Percentiles rank a stretch among this genome's conserved stretches.
These are phyloP conservation scores for Conomelus anceps DNA, from an alignment of 2,888 invertebrate genomes.

Conservation along the genomic window DNA sequence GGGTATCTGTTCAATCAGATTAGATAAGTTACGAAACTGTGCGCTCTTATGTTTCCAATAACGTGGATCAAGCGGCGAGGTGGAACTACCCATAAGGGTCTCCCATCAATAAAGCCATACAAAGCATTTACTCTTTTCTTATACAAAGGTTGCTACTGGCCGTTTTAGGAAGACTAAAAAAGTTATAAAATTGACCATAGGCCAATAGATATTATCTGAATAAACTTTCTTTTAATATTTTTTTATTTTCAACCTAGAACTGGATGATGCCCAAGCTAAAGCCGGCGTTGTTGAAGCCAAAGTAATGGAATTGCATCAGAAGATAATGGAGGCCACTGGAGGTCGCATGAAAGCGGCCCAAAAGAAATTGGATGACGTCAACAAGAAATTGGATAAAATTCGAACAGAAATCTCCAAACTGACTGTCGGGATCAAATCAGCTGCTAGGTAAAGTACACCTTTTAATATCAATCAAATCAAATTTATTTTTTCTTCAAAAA, in stretches of 20 bases:
- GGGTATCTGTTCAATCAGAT: too few species aligned
- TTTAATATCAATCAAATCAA: background rate
- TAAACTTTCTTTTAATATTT: background rate
- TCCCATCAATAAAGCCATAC: too few species aligned
- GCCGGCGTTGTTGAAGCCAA: conserved; percentile 56
- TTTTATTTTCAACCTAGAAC: conserved; percentile 37
- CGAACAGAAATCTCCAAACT: conserved; percentile 59
- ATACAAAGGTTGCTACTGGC: too few species aligned
- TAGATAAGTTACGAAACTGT: too few species aligned
- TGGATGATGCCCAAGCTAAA: conserved; percentile 52
- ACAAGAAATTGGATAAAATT: conserved; percentile 65
- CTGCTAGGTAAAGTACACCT: conserved; percentile 49
- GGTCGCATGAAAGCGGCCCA: conserved; percentile 64
- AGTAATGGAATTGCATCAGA: conserved; percentile 56
- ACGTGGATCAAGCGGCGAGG: too few species aligned
- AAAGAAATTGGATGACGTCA: conserved; percentile 59
- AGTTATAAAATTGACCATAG: too few species aligned
- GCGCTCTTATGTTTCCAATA: too few species aligned
- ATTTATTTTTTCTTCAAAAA: background rate
- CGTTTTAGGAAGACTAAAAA: too few species aligned
- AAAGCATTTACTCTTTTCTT: too few species aligned
- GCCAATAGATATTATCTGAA: background rate
- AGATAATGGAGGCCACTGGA: conserved; percentile 63
- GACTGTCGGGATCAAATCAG: conserved; percentile 61
- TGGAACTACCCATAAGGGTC: too few species aligned